A percentile compares a stretch with the other conserved stretches of the same genome.
These are phyloP conservation scores for Erythrolamprus reginae DNA, from an alignment of 2,113 vertebrate genomes.

Conservation along the genomic window DNA sequence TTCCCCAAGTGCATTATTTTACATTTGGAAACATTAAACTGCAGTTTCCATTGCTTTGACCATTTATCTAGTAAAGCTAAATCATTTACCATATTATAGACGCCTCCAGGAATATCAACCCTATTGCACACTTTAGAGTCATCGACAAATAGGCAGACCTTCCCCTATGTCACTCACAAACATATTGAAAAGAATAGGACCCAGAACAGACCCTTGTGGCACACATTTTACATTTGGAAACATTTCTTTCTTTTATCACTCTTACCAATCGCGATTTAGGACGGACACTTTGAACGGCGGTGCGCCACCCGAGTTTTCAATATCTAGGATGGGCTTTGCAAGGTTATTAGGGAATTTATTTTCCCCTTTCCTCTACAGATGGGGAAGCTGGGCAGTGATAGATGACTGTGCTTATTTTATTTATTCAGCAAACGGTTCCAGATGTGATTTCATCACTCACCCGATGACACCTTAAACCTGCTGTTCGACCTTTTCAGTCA, in stretches of 20 bases:
- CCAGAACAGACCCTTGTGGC: too few species aligned
- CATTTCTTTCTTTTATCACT: constrained; percentile 31
- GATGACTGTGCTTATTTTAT: constrained; percentile 85
- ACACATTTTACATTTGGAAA: too few species aligned
- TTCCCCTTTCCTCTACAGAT: constrained; percentile 80
- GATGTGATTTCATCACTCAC: constrained; percentile 91
- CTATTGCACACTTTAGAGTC: too few species aligned
- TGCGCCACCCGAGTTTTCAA: constrained; percentile 74
- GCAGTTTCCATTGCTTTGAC: too few species aligned
- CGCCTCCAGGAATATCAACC: too few species aligned
- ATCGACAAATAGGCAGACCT: too few species aligned
- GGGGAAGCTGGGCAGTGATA: constrained; percentile 83
- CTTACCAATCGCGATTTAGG: constrained; percentile 68
- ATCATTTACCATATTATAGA: too few species aligned
- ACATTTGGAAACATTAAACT: too few species aligned
- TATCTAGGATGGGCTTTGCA: constrained; percentile 81
- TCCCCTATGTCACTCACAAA: too few species aligned
- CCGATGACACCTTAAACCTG: constrained; percentile 86
- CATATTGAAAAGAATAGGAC: too few species aligned
- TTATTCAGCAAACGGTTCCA: constrained; percentile 91
- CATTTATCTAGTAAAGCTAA: too few species aligned
- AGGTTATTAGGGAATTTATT: constrained; percentile 90
- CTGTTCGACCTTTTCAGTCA: constrained; percentile 77
- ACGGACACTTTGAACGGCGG: constrained; percentile 64
- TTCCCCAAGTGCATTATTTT: too few species aligned